These are phyloP conservation scores for Pyralis farinalis DNA, from an alignment of 2,888 invertebrate genomes.

Conservation along the genomic window DNA sequence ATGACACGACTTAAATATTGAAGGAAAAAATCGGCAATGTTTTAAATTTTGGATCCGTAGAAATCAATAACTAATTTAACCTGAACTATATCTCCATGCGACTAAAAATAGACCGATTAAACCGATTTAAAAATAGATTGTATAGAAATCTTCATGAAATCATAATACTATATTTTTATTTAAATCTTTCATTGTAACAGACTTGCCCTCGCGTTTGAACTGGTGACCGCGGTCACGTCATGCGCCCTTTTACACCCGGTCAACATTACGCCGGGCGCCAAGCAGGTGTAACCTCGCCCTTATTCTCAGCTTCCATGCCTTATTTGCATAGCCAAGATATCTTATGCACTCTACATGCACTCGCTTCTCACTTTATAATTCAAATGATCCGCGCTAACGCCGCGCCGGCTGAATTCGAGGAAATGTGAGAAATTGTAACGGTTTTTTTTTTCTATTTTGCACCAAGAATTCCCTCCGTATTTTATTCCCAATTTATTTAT, in stretches of 20 bases:
- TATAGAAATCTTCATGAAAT: too few species aligned
- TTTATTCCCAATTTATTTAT: not conserved
- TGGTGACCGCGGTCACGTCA: constrained; percentile 27
- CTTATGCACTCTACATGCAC: constrained; percentile 72
- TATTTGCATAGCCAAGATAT: constrained; percentile 69
- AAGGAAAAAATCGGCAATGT: too few species aligned
- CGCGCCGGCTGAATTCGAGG: constrained; percentile 50
- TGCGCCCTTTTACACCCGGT: constrained; percentile 4
- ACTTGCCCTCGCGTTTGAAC: constrained; percentile 33
- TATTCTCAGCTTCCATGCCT: constrained; percentile 49
- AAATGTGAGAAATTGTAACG: constrained; percentile 78
- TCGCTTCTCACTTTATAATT: constrained; percentile 75
- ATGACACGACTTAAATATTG: too few species aligned
- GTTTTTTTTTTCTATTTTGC: constrained; percentile 44
- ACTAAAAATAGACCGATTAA: too few species aligned
- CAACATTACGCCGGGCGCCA: constrained; percentile 13
- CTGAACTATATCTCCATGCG: too few species aligned
- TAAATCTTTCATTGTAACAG: too few species aligned
- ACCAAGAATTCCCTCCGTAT: constrained; percentile 13
- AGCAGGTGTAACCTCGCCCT: constrained; percentile 57
- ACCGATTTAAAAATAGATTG: too few species aligned
- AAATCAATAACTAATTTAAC: too few species aligned
- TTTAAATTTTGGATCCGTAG: too few species aligned
- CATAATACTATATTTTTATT: too few species aligned
- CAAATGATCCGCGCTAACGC: constrained; percentile 64